Conservation (phyloP, 2,113 vertebrate species). For the Sula dactylatra region DNA sequence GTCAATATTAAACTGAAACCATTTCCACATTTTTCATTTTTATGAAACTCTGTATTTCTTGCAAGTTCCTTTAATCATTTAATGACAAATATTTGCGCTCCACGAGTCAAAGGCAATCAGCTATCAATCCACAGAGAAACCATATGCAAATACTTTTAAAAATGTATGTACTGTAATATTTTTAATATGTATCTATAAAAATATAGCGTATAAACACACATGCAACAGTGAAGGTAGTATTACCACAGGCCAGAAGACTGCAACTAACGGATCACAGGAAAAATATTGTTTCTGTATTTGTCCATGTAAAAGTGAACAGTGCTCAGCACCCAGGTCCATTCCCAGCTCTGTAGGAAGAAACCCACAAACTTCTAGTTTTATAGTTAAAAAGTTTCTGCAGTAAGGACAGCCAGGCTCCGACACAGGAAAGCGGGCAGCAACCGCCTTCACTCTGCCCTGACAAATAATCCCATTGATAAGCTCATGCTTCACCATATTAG, state of each 20-base stretch:
- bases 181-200: not conserved
- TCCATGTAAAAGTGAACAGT: not conserved
- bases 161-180: not conserved
- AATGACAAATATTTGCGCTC: not conserved
- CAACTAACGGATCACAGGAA: not conserved
- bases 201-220: not conserved
- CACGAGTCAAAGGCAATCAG: not conserved
- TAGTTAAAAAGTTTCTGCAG: not conserved
- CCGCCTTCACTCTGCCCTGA: not conserved
- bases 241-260: not conserved
- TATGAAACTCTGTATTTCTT: not conserved
- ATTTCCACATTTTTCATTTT: not conserved
- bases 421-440: not conserved
- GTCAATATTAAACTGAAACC: not conserved
- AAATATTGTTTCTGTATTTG: not conserved
- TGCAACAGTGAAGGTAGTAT: not conserved
- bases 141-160: fast-evolving
- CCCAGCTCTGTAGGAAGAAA: not conserved
- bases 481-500: not conserved
- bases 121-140: not conserved
- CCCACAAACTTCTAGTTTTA: not conserved
- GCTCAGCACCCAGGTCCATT: not conserved
- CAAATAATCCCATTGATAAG: not conserved
- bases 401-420: not conserved
- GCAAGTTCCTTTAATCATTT: not conserved